Evolutionary conservation across 2,888 invertebrate species (phyloP).

Genomic region (Coecobrya sp.): DNA sequence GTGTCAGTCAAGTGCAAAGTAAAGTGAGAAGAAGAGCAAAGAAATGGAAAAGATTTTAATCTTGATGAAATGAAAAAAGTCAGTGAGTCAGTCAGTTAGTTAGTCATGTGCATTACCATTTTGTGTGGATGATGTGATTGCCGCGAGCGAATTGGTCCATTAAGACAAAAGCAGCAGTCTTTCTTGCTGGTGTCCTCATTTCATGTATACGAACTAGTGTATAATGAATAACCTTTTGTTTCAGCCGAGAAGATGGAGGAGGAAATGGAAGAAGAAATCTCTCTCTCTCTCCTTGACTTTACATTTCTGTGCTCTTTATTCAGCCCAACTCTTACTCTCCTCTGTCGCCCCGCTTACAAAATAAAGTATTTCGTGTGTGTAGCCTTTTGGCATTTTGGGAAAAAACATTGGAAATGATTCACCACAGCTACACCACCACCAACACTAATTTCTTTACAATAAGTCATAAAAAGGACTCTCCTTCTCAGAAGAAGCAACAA

Average conservation of each 20-base stretch:
- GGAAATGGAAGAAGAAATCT: not conserved
- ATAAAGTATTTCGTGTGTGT: not conserved
- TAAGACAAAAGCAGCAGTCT: slow-evolving; percentile 60
- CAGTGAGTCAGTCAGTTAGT: slow-evolving; percentile 68
- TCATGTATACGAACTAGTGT: not conserved
- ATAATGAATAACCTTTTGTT: slow-evolving; percentile 36
- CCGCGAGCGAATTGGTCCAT: slow-evolving; percentile 77
- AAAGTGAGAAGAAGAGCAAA: slow-evolving; percentile 23
- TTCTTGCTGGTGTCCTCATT: slow-evolving; percentile 15
- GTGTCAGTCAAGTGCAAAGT: slow-evolving; percentile 68
- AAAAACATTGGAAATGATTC: slow-evolving; percentile 60
- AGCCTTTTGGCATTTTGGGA: slow-evolving; percentile 61
- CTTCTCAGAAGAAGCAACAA: slow-evolving; percentile 50
- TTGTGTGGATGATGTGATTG: slow-evolving; percentile 58
- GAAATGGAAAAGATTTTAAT: slow-evolving; percentile 70
- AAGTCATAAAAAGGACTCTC: slow-evolving; percentile 55
- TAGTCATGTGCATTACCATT: slow-evolving; percentile 69
- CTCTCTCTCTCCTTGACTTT: no score
- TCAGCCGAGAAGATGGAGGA: not conserved
- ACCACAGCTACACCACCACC: slow-evolving; percentile 51
- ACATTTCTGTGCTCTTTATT: not conserved
- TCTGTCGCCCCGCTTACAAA: not conserved
- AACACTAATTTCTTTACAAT: slow-evolving; percentile 63
- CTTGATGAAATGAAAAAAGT: slow-evolving; percentile 59
- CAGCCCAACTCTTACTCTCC: not conserved